Conservation (phyloP, 1,140 invertebrate genomes). For the Plectus sambesii region DNA sequence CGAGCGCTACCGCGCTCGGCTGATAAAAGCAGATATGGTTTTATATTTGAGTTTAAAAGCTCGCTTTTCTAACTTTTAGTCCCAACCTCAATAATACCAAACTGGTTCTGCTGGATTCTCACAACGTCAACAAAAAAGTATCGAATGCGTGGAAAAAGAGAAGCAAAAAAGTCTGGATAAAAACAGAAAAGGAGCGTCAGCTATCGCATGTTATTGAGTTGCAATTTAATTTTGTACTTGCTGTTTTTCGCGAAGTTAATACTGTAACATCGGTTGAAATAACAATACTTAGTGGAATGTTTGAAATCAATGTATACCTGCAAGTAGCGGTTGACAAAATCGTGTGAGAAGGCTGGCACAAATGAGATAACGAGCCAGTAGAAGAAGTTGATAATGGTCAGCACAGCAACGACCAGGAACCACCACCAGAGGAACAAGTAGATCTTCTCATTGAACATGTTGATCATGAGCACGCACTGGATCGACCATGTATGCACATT, state of each 20-base stretch:
- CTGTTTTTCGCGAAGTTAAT: background rate
- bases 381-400: constrained; percentile 31
- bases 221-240: constrained; percentile 3
- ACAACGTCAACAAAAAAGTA: too few relatives aligned
- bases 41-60: background rate
- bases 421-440: constrained; percentile 48
- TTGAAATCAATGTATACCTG: too few relatives aligned
- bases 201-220: constrained; percentile 9
- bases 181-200: constrained; percentile 12
- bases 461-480: constrained; percentile 46
- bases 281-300: too few relatives aligned
- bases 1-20: too few relatives aligned
- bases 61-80: too few relatives aligned
- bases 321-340: constrained; percentile 19
- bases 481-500: constrained; percentile 30
- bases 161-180: too few relatives aligned
- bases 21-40: too few relatives aligned
- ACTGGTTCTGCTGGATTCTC: too few relatives aligned
- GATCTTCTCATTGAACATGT: constrained; percentile 48
- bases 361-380: constrained; percentile 23
- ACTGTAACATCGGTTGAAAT: too few relatives aligned
- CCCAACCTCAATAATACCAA: too few relatives aligned
- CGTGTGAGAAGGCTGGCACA: background rate
- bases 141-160: too few relatives aligned
- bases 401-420: constrained; percentile 35